These are phyloP conservation scores for Mya arenaria DNA, from an alignment of 1,140 invertebrate species.

Conservation along the genomic window DNA sequence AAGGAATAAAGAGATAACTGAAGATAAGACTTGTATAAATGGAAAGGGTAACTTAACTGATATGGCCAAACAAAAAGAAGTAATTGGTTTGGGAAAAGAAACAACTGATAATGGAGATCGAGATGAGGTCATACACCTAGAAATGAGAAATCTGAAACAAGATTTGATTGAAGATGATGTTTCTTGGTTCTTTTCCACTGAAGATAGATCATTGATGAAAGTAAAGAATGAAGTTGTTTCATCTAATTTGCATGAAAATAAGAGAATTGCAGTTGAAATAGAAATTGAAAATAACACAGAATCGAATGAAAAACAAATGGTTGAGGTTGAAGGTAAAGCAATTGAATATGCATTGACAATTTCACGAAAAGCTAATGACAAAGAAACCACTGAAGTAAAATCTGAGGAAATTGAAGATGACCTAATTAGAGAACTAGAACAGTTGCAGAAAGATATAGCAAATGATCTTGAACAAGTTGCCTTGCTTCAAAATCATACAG, in stretches of 20 bases:
- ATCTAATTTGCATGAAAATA: background rate
- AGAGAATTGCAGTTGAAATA: background rate
- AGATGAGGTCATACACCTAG: no score
- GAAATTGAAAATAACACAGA: background rate
- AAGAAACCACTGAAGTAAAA: background rate
- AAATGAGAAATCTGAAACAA: no score
- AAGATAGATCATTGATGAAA: background rate
- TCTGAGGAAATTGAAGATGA: background rate
- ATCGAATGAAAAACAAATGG: background rate
- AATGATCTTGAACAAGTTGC: background rate
- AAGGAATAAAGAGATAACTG: no score
- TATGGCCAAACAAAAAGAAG: no score
- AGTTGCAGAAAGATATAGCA: background rate
- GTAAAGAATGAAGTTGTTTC: background rate
- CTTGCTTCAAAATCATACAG: background rate
- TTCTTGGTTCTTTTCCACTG: no score
- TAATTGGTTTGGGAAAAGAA: no score
- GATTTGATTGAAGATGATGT: no score
- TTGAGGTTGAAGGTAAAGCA: background rate
- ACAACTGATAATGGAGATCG: no score
- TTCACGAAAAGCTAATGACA: no score
- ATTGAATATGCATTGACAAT: no score
- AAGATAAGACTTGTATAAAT: no score
- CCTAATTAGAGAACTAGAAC: background rate
- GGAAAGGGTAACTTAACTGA: no score